A percentile compares a stretch with the other conserved stretches of the same genome.
Conservation (phyloP, 2,797 vertebrate species). For the Hyperoplus lanceolatus region DNA sequence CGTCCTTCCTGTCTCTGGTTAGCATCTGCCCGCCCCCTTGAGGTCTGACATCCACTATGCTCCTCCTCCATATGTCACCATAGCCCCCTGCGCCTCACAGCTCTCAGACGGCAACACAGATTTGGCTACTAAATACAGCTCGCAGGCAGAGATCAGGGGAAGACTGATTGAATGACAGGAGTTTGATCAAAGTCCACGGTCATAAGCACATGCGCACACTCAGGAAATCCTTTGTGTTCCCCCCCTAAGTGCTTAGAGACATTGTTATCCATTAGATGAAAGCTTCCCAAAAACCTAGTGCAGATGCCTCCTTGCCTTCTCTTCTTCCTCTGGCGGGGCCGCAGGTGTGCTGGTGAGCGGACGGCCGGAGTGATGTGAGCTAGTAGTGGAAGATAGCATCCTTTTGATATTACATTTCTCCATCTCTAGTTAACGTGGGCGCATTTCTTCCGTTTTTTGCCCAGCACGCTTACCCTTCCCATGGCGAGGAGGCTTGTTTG, state of each 20-base stretch:
- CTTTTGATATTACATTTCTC: constrained; percentile 48
- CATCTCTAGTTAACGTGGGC: constrained; percentile 46
- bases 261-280: constrained; percentile 63
- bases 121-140: constrained; percentile 69
- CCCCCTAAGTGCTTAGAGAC: constrained; percentile 44
- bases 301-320: constrained; percentile 56
- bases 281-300: constrained; percentile 44
- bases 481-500: constrained; percentile 57
- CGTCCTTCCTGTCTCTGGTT: constrained; percentile 63
- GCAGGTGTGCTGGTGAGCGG: constrained; percentile 33
- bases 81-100: constrained; percentile 57
- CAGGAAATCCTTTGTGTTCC: constrained; percentile 58
- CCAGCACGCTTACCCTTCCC: constrained; percentile 59
- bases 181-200: constrained; percentile 69
- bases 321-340: constrained; percentile 31
- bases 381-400: constrained; percentile 31
- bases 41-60: constrained; percentile 67
- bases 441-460: constrained; percentile 46
- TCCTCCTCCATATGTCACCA: constrained; percentile 56
- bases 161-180: constrained; percentile 70
- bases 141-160: constrained; percentile 74
- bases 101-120: constrained; percentile 68
- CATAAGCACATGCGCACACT: constrained; percentile 37
- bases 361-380: constrained; percentile 38
- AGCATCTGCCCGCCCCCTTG: constrained; percentile 65